Base-by-base conservation (phyloP, 2,888 invertebrate genomes). In the Caenorhabditis sulstoni region DNA sequence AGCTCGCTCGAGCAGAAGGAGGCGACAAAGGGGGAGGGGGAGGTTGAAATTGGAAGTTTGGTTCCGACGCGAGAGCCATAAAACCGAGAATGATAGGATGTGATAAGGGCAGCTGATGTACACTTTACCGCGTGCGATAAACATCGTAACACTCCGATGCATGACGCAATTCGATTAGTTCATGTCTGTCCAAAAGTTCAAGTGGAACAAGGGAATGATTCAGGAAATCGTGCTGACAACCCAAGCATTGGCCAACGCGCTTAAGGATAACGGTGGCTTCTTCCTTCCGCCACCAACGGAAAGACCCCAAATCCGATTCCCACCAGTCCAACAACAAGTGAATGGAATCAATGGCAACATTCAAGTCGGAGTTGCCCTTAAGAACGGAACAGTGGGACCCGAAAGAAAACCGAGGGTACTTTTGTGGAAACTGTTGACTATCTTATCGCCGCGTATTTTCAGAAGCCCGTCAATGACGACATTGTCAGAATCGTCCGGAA, bases 401-500 rank as follows among this genome's bases (percentile, higher is more conserved):
- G 80, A 80, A 16, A 55, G 80, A 52, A 80, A 80, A 29, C 80
- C 61, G 49, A 68, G 79, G 52, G 76, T 76, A 64, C 29, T 8
- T 12, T 16, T 9, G 7, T 29, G 0, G 9, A n/a, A 20, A 16
- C 37, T 14, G 11, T 16, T 9, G 9, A 0, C n/a, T 12, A 8
- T 16, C 18, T 53, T 20, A 16, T 49, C 11, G 7, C 11, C n/a
- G 8, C 1, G 35, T 5, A 1, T 50, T 76, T 76, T 58, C 18
- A 70, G 80, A 84, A 84, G 52, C 84, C 79, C 39, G 81, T 83
- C 12, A 81, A 81, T 39, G 89, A 89, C 65, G 89, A 89, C 68
- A 88, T 87, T 79, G 87, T 89, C 59, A 86, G 88, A 61, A 77
- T 87, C 64, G 87, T 89, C 52, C 76, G 87, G 11, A 85, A 87